Evolutionary conservation across 2,797 vertebrate species (phyloP), one percentile per base, ranked within the genome.

Genomic region (Rhyacichthys aspro): DNA sequence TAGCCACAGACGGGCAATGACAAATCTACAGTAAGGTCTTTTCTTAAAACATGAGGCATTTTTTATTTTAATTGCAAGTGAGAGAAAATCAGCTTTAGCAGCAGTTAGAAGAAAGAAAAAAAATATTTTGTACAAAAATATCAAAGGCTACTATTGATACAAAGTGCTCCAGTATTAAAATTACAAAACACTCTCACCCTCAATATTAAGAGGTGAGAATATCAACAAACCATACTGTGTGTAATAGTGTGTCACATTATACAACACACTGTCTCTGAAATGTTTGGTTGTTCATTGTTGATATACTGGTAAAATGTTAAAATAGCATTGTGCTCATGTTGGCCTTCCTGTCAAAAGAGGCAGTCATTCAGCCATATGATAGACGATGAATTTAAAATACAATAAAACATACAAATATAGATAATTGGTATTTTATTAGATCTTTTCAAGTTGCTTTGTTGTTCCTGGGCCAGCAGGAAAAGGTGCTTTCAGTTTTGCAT

Each of bases 141-240:
- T 91, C 81, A 77, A 90, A 91, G 90, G n/a, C n/a, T 84, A 82
- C 75, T 89, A 88, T 89, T 86, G 77, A 83, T 91, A 88, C 86
- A 92, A 93, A 92, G 91, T 93, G 91, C 91, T 85, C 82, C 64
- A 89, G 89, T 93, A 86, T 89, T 90, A 89, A 91, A 88, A 86
- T 85, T 74, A 88, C 85, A 90, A 87, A 91, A 85, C 67, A 82
- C n/a, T n/a, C n/a, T n/a, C n/a, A 76, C 73, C 86, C 61, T 72
- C 68, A 44, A 72, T 70, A 1, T 66, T 65, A 63, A 80, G 75
- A 81, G 79, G 74, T 76, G 73, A 74, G 64, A 42, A 61, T 52
- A 43, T 52, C 66, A 50, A 80, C 32, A 65, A 67, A 55, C 5
- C 15, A 70, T 47, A 19, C 72, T 76, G 55, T n/a, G n/a, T n/a